phyloP scores from a whole-genome alignment of 2,113 vertebrate genomes.

The Maccullochella peelii region DNA sequence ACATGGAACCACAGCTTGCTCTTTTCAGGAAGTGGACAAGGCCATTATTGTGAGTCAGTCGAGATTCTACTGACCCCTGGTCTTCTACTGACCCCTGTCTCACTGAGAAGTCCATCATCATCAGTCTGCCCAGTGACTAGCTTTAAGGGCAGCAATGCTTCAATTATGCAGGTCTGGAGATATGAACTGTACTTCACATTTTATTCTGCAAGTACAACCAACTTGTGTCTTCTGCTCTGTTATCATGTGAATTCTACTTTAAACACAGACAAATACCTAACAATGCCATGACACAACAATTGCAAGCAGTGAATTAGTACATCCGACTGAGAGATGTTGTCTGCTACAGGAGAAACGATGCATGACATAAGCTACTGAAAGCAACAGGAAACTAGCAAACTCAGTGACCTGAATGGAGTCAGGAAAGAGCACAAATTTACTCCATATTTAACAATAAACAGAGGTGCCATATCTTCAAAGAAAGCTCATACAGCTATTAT shows the following conservation, averaged over 20 bases:
- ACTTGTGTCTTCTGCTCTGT: not conserved
- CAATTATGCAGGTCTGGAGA: not conserved
- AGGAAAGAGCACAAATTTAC: not conserved
- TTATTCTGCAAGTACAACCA: not conserved
- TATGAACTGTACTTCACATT: not conserved
- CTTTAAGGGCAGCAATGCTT: constrained; percentile 8
- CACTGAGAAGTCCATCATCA: constrained; percentile 38
- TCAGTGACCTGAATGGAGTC: not conserved
- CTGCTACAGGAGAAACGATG: not conserved
- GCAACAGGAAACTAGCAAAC: constrained; percentile 64
- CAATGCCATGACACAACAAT: not conserved
- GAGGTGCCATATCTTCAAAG: not conserved
- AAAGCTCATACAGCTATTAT: not conserved
- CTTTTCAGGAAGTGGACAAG: constrained; percentile 61
- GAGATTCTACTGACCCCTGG: constrained; percentile 48
- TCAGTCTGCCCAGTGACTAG: constrained; percentile 17
- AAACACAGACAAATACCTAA: not conserved
- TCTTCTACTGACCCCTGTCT: constrained; percentile 36
- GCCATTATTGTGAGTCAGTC: constrained; percentile 58
- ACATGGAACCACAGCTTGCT: constrained; percentile 54
- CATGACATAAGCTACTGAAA: constrained; percentile 14
- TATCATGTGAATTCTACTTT: not conserved
- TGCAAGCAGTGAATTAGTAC: not conserved
- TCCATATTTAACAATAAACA: not conserved
- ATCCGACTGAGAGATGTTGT: not conserved